Percentiles rank a stretch among this genome's conserved stretches.
These are phyloP conservation scores for Eulemur rubriventer DNA, from an alignment of 2,797 vertebrate species.

Conservation along the genomic window DNA sequence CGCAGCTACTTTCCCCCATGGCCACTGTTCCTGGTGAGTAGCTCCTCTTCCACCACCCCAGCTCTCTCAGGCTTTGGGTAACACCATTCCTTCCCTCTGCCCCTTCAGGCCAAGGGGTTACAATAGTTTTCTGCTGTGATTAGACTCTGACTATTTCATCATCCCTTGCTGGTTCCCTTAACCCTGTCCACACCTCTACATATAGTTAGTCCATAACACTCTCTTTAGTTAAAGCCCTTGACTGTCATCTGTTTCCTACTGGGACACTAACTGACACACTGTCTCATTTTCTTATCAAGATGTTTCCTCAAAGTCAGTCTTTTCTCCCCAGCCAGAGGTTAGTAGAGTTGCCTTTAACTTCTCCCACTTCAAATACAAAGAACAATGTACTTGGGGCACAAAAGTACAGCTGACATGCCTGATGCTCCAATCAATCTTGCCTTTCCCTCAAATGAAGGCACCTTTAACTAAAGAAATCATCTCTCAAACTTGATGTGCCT, in stretches of 20 bases:
- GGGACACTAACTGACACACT: neutral
- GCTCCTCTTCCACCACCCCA: neutral
- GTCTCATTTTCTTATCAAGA: constrained; percentile 8
- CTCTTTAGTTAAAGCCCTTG: neutral
- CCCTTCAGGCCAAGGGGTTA: neutral
- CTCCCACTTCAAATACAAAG: neutral
- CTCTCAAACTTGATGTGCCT: neutral
- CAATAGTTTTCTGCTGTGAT: neutral
- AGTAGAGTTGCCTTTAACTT: neutral
- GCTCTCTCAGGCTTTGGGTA: neutral
- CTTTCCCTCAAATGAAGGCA: neutral
- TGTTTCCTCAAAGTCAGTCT: neutral
- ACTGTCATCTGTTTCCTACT: neutral
- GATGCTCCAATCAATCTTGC: neutral
- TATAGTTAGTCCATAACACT: neutral
- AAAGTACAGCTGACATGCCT: neutral
- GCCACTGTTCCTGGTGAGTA: neutral
- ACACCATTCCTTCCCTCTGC: neutral
- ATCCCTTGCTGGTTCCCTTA: neutral
- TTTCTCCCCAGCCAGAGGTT: neutral
- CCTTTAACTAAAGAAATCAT: neutral
- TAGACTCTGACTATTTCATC: neutral
- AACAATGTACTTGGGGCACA: neutral
- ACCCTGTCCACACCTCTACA: neutral
- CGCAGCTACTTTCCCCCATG: accelerated